phyloP scores from a whole-genome alignment of 2,888 invertebrate species.

The Noctua pronuba region DNA sequence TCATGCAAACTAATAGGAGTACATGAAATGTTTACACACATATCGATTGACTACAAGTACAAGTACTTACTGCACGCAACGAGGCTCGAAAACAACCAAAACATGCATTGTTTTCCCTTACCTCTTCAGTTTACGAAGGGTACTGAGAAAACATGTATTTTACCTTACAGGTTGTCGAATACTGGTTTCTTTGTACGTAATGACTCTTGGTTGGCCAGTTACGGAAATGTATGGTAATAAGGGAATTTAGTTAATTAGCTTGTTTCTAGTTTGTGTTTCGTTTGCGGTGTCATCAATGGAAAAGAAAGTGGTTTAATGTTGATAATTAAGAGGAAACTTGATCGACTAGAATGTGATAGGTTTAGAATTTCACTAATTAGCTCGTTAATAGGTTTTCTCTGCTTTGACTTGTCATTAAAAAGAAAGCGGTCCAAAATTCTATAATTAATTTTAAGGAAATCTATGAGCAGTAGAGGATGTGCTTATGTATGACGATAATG shows the following conservation, averaged over 20 bases:
- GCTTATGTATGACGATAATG: neutral
- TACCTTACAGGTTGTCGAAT: conserved; percentile 3
- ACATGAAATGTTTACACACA: conserved; percentile 52
- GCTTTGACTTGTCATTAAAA: neutral
- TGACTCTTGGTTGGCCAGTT: neutral
- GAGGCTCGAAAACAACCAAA: conserved; percentile 41
- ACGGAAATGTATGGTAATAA: conserved; percentile 29
- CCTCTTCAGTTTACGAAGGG: conserved; percentile 22
- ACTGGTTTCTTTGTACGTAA: conserved; percentile 6
- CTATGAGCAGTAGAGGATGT: neutral
- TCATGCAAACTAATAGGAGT: conserved; percentile 24
- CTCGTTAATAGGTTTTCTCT: neutral
- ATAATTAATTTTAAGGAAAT: neutral
- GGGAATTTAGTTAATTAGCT: conserved; percentile 13
- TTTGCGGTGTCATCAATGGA: conserved; percentile 17
- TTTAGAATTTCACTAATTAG: conserved; percentile 12
- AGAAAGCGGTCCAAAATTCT: neutral
- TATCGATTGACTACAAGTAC: conserved; percentile 37
- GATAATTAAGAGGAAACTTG: conserved; percentile 11
- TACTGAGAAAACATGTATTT: conserved; percentile 13
- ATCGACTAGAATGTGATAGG: neutral
- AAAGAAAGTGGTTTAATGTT: conserved; percentile 29
- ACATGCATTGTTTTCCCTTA: conserved; percentile 45
- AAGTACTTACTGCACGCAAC: conserved; percentile 52
- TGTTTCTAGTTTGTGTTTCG: neutral